Evolutionary conservation across 2,797 vertebrate species (phyloP).

Genomic region (Taeniopygia guttata): DNA sequence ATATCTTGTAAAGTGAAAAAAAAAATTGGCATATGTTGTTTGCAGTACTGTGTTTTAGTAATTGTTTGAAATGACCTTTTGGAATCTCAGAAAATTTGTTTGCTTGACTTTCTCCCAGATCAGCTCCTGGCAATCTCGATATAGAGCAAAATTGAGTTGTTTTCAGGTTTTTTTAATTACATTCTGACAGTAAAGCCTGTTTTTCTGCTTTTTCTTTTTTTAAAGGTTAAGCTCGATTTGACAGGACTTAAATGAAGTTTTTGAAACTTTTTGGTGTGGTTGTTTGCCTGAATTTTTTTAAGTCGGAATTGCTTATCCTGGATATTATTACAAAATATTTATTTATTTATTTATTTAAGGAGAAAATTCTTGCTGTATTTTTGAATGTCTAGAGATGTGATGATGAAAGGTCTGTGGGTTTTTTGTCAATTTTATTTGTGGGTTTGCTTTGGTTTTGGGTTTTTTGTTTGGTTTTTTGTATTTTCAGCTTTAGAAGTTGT

Average conservation of each 20-base stretch:
- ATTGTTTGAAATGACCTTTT: constrained; percentile 43
- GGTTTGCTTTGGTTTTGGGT: background rate
- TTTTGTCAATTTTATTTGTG: background rate
- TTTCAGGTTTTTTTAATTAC: background rate
- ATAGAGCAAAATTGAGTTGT: background rate
- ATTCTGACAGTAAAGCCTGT: background rate
- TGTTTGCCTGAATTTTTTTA: background rate
- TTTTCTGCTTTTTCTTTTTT: background rate
- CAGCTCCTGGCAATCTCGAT: background rate
- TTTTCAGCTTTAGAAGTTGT: background rate
- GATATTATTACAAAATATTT: background rate
- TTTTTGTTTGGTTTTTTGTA: background rate
- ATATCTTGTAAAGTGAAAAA: background rate
- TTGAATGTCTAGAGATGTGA: accelerated
- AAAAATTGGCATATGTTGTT: background rate
- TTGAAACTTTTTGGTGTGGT: background rate
- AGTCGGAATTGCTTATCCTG: background rate
- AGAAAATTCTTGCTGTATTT: background rate
- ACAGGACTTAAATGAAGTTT: background rate
- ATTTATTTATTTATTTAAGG: background rate
- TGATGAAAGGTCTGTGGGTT: background rate
- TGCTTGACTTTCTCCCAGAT: constrained; percentile 13
- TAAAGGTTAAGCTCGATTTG: constrained; percentile 16
- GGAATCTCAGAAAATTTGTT: constrained; percentile 26
- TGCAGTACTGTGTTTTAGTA: background rate